Percentiles rank a stretch among this genome's conserved stretches.
These are phyloP conservation scores for Eupithecia dodoneata DNA, from an alignment of 2,888 invertebrate species.

Conservation along the genomic window DNA sequence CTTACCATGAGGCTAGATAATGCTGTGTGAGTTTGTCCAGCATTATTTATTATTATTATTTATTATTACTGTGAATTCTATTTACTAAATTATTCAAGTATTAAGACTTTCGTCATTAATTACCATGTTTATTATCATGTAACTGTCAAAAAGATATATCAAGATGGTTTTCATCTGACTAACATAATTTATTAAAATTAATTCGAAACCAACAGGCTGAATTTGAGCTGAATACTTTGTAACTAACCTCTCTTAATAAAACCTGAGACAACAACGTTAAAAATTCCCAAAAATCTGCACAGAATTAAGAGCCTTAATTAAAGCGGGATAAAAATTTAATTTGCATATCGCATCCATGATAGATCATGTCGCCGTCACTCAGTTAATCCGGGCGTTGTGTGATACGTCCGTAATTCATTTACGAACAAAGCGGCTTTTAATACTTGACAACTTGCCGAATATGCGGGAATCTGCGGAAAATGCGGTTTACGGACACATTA, in stretches of 20 bases:
- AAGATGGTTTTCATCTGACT: background rate
- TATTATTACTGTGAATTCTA: no score
- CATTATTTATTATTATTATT: no score
- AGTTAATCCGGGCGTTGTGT: conserved; percentile 28
- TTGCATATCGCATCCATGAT: conserved; percentile 39
- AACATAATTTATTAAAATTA: background rate
- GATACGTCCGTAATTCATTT: conserved; percentile 32
- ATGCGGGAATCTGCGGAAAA: conserved; percentile 22
- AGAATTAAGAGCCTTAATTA: background rate
- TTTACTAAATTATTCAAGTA: no score
- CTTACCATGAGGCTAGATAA: no score
- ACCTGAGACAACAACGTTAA: background rate
- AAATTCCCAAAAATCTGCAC: background rate
- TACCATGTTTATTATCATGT: background rate
- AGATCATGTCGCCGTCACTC: conserved; percentile 32
- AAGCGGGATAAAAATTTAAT: conserved; percentile 32
- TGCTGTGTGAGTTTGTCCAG: no score
- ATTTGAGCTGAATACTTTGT: background rate
- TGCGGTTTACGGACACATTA: conserved; percentile 27
- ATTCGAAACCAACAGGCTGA: background rate
- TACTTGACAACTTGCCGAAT: conserved; percentile 31
- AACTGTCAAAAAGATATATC: background rate
- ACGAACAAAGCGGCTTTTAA: conserved; percentile 27
- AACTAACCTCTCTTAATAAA: background rate
- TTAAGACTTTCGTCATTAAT: background rate